Base-by-base conservation (phyloP, 2,888 invertebrate genomes). In the Gerris lacustris region DNA sequence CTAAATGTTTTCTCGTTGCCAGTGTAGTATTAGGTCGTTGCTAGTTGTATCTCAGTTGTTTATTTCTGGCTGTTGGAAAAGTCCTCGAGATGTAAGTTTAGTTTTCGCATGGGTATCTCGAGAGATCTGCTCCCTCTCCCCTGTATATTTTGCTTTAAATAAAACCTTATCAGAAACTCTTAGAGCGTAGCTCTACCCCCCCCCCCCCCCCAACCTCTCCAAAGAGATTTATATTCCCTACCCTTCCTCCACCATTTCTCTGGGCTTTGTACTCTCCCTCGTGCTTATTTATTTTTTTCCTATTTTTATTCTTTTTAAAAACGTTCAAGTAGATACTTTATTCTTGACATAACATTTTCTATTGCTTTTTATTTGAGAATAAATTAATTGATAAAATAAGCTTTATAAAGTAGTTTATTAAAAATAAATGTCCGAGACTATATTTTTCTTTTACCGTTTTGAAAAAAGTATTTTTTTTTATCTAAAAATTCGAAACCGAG, bases 131-230 rank as follows among this genome's bases (percentile, higher is more conserved):
- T 4, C 31, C 31, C 31, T 55, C 55, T 55, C 55, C 55, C 11
- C 55, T 55, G 55, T 9, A 55, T 55, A 11, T 55, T 55, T 55
- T 55, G 55, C 55, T 55, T 55, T 55, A 55, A 55, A 55, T 55
- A 55, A 55, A 55, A 55, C 55, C 55, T 55, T 55, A 55, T 55
- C 55, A 55, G 55, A 55, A 55, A 55, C 55, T 31, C 31, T 31
- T 31, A 31, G 31, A 31, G 31, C 55, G 11, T 9, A 55, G 55
- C 15, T 15, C 55, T 5, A 2, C 55, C 1, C 5, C 55, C 15
- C 55, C 55, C 55, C 55, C 55, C 55, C 55, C 55, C 15, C 55
- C 9, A 15, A 31, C 31, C 31, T 31, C 31, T 31, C 31, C 31
- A 11, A 15, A 55, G 15, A 55, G 55, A 55, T 55, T 55, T 55